Evolutionary conservation across 2,888 invertebrate species (phyloP).

Genomic region (Philaethria dido): DNA sequence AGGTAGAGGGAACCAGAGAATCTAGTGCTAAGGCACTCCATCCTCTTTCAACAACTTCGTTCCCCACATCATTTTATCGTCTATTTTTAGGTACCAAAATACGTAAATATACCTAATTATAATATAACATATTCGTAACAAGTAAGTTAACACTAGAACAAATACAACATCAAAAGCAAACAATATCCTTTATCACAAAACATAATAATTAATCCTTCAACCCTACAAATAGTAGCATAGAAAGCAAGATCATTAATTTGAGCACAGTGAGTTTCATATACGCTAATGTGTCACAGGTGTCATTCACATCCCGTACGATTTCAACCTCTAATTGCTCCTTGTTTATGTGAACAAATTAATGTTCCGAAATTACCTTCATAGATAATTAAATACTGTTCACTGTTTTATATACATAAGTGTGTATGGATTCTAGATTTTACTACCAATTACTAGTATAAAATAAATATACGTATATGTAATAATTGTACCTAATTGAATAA

Average conservation of each 20-base stretch:
- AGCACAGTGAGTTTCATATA: conserved; percentile 34
- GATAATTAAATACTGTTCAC: conserved; percentile 9
- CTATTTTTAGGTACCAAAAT: too few species aligned
- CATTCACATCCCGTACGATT: conserved; percentile 55
- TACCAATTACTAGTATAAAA: neutral
- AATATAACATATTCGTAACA: neutral
- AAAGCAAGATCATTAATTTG: conserved; percentile 53
- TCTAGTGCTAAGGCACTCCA: too few species aligned
- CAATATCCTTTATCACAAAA: conserved; percentile 16
- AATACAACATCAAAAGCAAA: conserved; percentile 1
- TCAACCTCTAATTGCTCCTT: conserved; percentile 69
- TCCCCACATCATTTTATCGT: too few species aligned
- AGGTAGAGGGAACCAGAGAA: too few species aligned
- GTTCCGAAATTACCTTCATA: conserved; percentile 49
- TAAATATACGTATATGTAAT: neutral
- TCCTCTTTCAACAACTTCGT: too few species aligned
- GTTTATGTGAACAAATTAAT: conserved; percentile 76
- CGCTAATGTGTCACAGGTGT: conserved; percentile 64
- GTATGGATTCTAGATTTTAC: neutral
- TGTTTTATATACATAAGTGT: neutral
- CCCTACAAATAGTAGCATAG: conserved; percentile 35
- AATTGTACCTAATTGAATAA: too few species aligned
- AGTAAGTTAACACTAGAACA: conserved; percentile 7
- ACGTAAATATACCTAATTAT: too few species aligned
- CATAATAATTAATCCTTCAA: conserved; percentile 26